phyloP scores from a whole-genome alignment of 2,797 vertebrate genomes.

The Atherinosoma microstoma region DNA sequence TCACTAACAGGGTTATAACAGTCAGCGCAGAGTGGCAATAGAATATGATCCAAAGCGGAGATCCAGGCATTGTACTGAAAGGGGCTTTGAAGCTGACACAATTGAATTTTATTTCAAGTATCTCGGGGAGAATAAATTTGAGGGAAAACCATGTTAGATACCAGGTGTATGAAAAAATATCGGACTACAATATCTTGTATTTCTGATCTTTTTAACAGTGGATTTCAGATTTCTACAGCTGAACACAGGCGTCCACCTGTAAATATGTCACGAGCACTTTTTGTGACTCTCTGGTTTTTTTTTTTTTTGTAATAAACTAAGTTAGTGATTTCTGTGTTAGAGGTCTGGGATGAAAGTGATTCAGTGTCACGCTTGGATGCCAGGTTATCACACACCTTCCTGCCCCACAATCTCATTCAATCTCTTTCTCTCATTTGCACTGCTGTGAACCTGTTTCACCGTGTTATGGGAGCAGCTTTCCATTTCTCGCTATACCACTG shows the following conservation, averaged over 20 bases:
- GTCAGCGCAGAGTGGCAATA: conserved; percentile 43
- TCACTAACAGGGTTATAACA: conserved; percentile 54
- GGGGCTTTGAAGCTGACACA: conserved; percentile 36
- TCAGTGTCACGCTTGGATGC: conserved; percentile 70
- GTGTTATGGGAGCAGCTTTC: conserved; percentile 53
- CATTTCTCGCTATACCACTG: conserved; percentile 44
- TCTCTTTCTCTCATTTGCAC: conserved; percentile 59
- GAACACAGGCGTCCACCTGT: conserved; percentile 20
- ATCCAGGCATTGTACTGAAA: conserved; percentile 48
- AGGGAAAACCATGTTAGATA: conserved; percentile 9
- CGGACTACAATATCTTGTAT: conserved; percentile 44
- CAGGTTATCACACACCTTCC: conserved; percentile 76
- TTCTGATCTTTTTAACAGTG: conserved; percentile 49
- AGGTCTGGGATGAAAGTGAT: conserved; percentile 66
- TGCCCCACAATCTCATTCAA: conserved; percentile 62
- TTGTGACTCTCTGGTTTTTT: conserved; percentile 26
- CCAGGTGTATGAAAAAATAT: conserved; percentile 27
- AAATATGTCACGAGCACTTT: conserved; percentile 41
- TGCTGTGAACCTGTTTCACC: conserved; percentile 39
- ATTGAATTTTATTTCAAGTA: conserved; percentile 54
- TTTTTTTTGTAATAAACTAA: conserved; percentile 36
- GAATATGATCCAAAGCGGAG: conserved; percentile 54
- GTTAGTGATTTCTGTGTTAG: conserved; percentile 53
- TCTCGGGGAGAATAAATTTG: conserved; percentile 38
- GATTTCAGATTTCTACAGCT: conserved; percentile 39